Evolutionary conservation across 1,140 invertebrate genomes (phyloP).

Genomic region (Pentalonia nigronervosa): DNA sequence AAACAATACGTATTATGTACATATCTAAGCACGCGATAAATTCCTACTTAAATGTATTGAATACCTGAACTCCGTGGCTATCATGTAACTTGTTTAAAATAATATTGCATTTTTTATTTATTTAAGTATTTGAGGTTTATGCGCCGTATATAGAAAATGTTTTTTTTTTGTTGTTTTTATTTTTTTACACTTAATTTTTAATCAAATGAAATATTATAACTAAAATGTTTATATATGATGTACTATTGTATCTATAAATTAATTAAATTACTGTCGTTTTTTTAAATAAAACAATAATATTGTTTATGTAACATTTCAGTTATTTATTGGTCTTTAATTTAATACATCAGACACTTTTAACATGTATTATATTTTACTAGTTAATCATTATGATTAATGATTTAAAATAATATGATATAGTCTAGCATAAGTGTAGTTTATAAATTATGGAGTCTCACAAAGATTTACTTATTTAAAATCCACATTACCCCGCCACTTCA

Average conservation of each 20-base stretch:
- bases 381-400: background rate
- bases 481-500: background rate
- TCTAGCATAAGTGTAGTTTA: background rate
- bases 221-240: too few relatives aligned
- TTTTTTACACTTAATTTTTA: background rate
- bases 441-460: background rate
- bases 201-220: background rate
- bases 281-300: too few relatives aligned
- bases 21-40: background rate
- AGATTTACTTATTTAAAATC: background rate
- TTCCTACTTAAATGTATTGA: background rate
- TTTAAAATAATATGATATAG: background rate
- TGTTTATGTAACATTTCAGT: too few relatives aligned
- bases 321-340: too few relatives aligned
- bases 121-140: too few relatives aligned
- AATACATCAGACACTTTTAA: too few relatives aligned
- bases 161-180: background rate
- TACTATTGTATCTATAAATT: too few relatives aligned
- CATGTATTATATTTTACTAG: too few relatives aligned
- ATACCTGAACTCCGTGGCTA: background rate
- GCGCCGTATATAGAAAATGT: too few relatives aligned
- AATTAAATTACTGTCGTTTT: too few relatives aligned
- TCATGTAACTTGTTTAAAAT: too few relatives aligned
- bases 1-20: background rate
- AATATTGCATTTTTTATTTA: too few relatives aligned